Conservation (phyloP, 2,888 invertebrate species). For the Dynastes hyllus region DNA sequence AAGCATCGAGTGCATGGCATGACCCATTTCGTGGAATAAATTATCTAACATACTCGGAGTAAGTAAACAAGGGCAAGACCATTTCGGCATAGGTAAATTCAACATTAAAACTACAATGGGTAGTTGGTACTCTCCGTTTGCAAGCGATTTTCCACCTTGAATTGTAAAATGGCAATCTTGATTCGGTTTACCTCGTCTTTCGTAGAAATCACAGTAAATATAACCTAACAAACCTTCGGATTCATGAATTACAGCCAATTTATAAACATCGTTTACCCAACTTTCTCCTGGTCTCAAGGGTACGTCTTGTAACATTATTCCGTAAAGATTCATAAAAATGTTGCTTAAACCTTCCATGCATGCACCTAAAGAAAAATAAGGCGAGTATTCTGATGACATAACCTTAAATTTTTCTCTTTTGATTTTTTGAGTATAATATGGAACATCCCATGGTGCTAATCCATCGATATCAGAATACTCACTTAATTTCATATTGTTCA, state of each 20-base stretch:
- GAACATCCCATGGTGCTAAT: slow-evolving; percentile 88
- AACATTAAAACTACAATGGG: slow-evolving; percentile 96
- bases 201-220: slow-evolving; percentile 98
- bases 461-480: slow-evolving; percentile 59
- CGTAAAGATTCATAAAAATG: slow-evolving; percentile 88
- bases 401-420: slow-evolving; percentile 82
- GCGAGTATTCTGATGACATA: slow-evolving; percentile 83
- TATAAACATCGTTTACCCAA: slow-evolving; percentile 93
- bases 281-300: slow-evolving; percentile 84
- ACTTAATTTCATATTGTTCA: slow-evolving; percentile 83
- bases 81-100: slow-evolving; percentile 85
- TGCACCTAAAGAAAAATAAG: slow-evolving; percentile 92
- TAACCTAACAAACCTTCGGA: slow-evolving; percentile 88
- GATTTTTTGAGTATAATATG: slow-evolving; percentile 86
- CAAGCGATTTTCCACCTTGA: slow-evolving; percentile 87
- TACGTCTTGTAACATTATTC: slow-evolving; percentile 83
- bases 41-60: slow-evolving; percentile 93
- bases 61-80: slow-evolving; percentile 85
- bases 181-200: slow-evolving; percentile 91
- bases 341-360: slow-evolving; percentile 98
- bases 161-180: slow-evolving; percentile 99
- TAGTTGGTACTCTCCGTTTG: slow-evolving; percentile 89
- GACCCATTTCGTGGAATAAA: slow-evolving; percentile 99
- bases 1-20: slow-evolving; percentile 99
- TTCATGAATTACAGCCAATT: slow-evolving; percentile 91